phyloP scores from a whole-genome alignment of 2,113 vertebrate genomes.

The Ceyx margarethae region DNA sequence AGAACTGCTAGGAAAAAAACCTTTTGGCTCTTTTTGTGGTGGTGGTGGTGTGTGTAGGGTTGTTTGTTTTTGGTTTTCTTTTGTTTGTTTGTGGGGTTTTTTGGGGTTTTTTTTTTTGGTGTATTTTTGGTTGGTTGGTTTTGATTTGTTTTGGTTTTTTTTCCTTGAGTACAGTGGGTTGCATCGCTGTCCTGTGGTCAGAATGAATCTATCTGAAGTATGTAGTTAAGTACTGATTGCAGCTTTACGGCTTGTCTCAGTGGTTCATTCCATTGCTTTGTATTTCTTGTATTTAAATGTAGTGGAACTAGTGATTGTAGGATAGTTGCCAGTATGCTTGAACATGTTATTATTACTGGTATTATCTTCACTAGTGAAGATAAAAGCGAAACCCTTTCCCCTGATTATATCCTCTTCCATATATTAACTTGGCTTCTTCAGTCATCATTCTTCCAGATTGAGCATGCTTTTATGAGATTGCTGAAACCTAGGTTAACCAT shows the following conservation, averaged over 20 bases:
- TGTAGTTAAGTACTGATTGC: neutral
- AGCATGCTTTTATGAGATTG: neutral
- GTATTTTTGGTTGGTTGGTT: too few species aligned
- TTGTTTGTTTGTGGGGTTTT: too few species aligned
- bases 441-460: too few species aligned
- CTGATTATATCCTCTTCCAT: neutral
- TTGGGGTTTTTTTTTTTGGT: too few species aligned
- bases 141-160: too few species aligned
- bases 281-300: neutral
- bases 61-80: too few species aligned
- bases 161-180: neutral
- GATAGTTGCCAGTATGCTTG: neutral
- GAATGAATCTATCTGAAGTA: neutral
- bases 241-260: neutral
- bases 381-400: neutral
- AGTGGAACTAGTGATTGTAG: neutral
- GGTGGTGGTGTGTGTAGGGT: too few species aligned
- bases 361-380: neutral
- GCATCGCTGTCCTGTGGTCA: neutral
- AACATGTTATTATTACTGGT: neutral
- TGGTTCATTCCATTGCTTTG: neutral
- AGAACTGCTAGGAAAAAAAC: neutral
- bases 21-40: neutral
- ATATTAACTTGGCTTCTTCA: neutral
- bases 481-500: neutral